Evolutionary conservation across 2,888 invertebrate genomes (phyloP), one percentile per base, ranked within the genome.

Genomic region (Drosophila peninsularis): DNA sequence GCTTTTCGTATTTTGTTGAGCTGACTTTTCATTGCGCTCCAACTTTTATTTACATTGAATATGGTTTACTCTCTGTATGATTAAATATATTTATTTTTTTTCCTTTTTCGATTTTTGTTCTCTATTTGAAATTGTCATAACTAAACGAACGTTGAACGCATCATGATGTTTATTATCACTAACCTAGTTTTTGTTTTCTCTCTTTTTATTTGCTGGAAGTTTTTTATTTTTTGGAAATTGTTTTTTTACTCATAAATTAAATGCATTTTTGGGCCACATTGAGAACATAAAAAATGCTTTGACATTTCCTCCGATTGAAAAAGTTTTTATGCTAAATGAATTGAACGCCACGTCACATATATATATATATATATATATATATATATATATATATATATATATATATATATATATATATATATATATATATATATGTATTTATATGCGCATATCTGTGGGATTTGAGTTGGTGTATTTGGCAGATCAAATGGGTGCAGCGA

Each of bases 131-230:
- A 85, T 85, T 85, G 62, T 71, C 85, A 82, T 85, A 82, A 85
- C 86, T 82, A 88, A 82, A 82, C 71, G 82, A 78, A 87, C 82
- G 85, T 88, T 87, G 70, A 88, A 82, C 88, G 85, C 82, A 74
- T 88, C 82, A 73, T 88, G 71, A 66, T 77, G 82, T 79, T 82
- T 86, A 88, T 84, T 88, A 88, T 84, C 83, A 84, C 83, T 84
- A 84, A 84, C 83, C 83, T 84, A 84, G 68, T 65, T 71, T 64
- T 49, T 61, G 60, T 50, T 62, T 63, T 61, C 47, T 32, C 5
- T 10, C 39, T 56, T 11, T 17, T 30, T 30, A 30, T 42, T 42
- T 21, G 42, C 19, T 52, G 36, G n/a, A 52, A 36, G 14, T 37
- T 24, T 32, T 49, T 6, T 63, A 27, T 55, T 56, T 49, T 45